Percentiles rank a stretch among this genome's conserved stretches.
Conservation (phyloP, 1,140 invertebrate genomes). For the Pectinophora gossypiella region DNA sequence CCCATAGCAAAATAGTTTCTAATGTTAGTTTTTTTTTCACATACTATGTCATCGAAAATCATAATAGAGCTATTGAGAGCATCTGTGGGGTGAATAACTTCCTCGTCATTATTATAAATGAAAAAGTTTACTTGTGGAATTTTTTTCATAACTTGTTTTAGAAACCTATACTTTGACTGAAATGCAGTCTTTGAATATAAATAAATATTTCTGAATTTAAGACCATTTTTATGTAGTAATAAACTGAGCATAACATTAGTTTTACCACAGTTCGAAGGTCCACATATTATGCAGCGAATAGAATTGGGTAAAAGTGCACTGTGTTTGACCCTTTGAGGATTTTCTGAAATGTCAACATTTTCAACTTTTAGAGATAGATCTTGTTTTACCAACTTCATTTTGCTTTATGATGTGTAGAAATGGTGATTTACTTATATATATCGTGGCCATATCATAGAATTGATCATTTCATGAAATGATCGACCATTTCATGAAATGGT, state of each 20-base stretch:
- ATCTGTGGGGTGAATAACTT: constrained; percentile 14
- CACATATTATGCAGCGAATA: constrained; percentile 31
- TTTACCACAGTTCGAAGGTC: constrained; percentile 45
- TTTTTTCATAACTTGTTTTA: constrained; percentile 20
- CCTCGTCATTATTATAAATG: constrained; percentile 13
- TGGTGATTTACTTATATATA: no score
- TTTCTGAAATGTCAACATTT: constrained; percentile 16
- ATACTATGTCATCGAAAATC: constrained; percentile 11
- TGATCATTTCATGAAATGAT: no score
- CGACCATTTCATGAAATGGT: no score
- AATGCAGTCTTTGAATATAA: constrained; percentile 35
- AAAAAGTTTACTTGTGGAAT: constrained; percentile 23
- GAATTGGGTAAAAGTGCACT: constrained; percentile 31
- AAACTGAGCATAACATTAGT: constrained; percentile 43
- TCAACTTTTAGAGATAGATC: constrained; percentile 9
- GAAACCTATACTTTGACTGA: constrained; percentile 37
- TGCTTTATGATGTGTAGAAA: background rate
- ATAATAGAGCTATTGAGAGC: background rate
- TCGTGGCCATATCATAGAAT: no score
- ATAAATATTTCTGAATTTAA: constrained; percentile 44
- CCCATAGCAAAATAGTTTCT: constrained; percentile 51
- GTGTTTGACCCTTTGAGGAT: constrained; percentile 19
- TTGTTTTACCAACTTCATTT: constrained; percentile 25
- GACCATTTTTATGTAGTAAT: constrained; percentile 38
- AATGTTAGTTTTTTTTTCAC: constrained; percentile 22